Evolutionary conservation across 2,113 vertebrate genomes (phyloP).

Genomic region (Glaucidium brasilianum): DNA sequence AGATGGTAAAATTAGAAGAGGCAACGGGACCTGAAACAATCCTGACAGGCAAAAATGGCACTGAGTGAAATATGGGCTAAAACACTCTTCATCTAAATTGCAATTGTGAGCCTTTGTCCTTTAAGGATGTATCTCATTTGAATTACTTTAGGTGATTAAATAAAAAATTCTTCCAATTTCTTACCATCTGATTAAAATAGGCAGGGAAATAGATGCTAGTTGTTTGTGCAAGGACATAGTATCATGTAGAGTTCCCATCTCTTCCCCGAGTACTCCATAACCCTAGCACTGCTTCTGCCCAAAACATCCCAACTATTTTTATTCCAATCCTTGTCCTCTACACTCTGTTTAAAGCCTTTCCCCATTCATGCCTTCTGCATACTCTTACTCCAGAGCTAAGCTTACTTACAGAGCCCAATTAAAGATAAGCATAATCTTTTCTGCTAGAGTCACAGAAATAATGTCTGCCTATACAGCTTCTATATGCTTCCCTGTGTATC

Average conservation of each 20-base stretch:
- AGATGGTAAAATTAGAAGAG: neutral
- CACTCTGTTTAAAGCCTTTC: neutral
- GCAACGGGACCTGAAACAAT: neutral
- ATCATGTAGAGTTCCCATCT: neutral
- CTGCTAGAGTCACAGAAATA: neutral
- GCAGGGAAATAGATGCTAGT: neutral
- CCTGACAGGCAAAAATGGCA: neutral
- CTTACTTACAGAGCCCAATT: neutral
- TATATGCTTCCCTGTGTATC: neutral
- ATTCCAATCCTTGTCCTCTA: neutral
- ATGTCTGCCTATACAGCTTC: neutral
- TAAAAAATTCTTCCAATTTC: neutral
- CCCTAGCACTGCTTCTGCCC: neutral
- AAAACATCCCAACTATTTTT: neutral
- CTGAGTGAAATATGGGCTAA: neutral
- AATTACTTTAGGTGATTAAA: neutral
- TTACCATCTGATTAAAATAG: neutral
- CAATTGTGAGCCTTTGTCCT: neutral
- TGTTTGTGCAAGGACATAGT: neutral
- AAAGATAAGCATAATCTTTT: neutral
- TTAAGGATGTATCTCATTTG: neutral
- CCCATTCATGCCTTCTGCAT: neutral
- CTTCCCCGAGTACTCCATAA: neutral
- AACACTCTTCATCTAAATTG: neutral
- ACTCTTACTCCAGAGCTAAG: neutral